Evolutionary conservation across 2,113 vertebrate genomes (phyloP), one percentile per base, ranked within the genome.

Genomic region (Arothron firmamentum): DNA sequence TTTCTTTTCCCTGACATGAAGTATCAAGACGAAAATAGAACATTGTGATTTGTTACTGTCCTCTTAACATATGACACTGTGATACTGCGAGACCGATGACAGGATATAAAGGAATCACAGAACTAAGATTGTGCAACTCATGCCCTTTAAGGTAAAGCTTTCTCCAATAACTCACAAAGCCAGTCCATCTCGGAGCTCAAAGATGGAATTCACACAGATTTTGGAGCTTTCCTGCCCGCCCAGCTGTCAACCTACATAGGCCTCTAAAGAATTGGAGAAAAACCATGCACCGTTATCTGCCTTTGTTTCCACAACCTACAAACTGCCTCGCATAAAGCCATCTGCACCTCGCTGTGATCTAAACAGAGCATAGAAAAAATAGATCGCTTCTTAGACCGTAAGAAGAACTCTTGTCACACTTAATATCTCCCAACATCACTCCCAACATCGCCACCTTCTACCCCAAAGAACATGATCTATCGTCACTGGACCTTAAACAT

Each of bases 211-310:
- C 46, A 55, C 55, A 75, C 48, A 69, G 59, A 43, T 52, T 73
- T 67, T 51, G 51, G 60, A 67, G 17, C 74, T 59, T 17, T 49
- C 42, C 7, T 34, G 20, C 63, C 72, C 59, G 41, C 76, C 77
- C 70, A 71, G 79, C 82, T 88, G 89, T 89, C 88, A 72, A 47
- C 50, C 67, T 68, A 31, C 67, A 89, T 90, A 46, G 69, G 46
- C 56, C 52, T 72, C 59, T 59, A 59, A 45, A 58, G 62, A 66
- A 62, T 62, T 45, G 59, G 83, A 90, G 69, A 82, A 80, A 69
- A 88, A 87, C 69, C 88, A 90, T 74, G 70, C 69, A 4, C 76
- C 61, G 19, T 48, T 56, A 66, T 57, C 34, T 0, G 59, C 70
- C 67, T 83, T 80, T 80, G 70, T 84, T 84, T 82, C 72, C 56